phyloP scores from a whole-genome alignment of 2,888 invertebrate genomes.

The Chrysolina haemoptera region DNA sequence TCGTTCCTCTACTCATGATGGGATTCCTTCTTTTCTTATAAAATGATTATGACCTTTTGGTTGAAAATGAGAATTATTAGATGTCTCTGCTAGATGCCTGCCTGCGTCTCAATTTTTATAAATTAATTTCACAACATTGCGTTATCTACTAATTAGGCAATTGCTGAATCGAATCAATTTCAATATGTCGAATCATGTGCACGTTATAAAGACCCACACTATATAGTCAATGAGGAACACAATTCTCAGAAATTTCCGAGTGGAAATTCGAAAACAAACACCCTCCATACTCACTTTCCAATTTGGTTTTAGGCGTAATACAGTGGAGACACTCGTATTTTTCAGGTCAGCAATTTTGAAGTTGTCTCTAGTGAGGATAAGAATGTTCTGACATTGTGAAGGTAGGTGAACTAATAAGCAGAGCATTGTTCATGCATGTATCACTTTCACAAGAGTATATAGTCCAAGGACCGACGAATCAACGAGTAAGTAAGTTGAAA shows the following conservation, averaged over 20 bases:
- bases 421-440: slow-evolving; percentile 8
- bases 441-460: not conserved
- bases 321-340: slow-evolving; percentile 6
- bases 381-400: slow-evolving; percentile 8
- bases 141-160: too few relatives aligned
- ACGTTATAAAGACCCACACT: too few relatives aligned
- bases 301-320: not conserved
- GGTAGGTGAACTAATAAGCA: slow-evolving; percentile 3
- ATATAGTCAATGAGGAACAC: not conserved
- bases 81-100: too few relatives aligned
- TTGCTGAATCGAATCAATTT: too few relatives aligned
- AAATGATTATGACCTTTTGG: too few relatives aligned
- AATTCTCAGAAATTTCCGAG: not conserved
- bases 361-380: slow-evolving; percentile 17
- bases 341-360: slow-evolving; percentile 30
- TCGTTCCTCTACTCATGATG: too few relatives aligned
- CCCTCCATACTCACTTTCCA: not conserved
- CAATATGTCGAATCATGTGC: too few relatives aligned
- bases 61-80: too few relatives aligned
- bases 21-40: too few relatives aligned
- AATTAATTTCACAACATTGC: too few relatives aligned
- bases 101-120: too few relatives aligned
- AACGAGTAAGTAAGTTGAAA: too few relatives aligned
- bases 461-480: not conserved
- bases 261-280: not conserved